Evolutionary conservation across 2,797 vertebrate genomes (phyloP).

Genomic region (Poeciliopsis gracilis): DNA sequence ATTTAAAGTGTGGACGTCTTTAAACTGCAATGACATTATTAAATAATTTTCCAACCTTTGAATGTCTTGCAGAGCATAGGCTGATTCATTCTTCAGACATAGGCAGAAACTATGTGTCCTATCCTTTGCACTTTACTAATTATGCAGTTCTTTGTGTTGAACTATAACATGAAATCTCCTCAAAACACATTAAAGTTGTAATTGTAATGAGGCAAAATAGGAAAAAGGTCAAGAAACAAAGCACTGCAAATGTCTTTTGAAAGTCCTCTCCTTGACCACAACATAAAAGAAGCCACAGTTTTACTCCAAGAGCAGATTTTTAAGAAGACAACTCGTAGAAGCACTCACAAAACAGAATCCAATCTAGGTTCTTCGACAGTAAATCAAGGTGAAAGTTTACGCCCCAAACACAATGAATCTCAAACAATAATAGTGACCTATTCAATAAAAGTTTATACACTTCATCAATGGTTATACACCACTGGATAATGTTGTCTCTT

Average conservation of each 20-base stretch:
- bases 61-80: not conserved
- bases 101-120: not conserved
- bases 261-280: slow-evolving; percentile 1
- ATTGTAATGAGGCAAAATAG: not conserved
- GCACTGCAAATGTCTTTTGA: not conserved
- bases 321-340: slow-evolving; percentile 47
- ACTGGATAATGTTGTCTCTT: slow-evolving; percentile 75
- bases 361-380: slow-evolving; percentile 41
- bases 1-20: not conserved
- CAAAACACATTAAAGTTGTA: not conserved
- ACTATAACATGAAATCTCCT: not conserved
- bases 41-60: not conserved
- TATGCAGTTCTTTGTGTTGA: not conserved
- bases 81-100: no score
- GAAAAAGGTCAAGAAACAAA: not conserved
- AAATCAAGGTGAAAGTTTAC: slow-evolving; percentile 59
- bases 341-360: slow-evolving; percentile 27
- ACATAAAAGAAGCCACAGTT: slow-evolving; percentile 43
- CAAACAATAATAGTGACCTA: slow-evolving; percentile 69
- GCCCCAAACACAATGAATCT: slow-evolving; percentile 51
- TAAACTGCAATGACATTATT: not conserved
- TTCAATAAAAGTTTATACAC: slow-evolving; percentile 59
- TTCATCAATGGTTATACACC: slow-evolving; percentile 64
- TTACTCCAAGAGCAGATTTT: slow-evolving; percentile 24
- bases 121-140: not conserved